phyloP scores from a whole-genome alignment of 2,888 invertebrate species.

The Acleris literana region DNA sequence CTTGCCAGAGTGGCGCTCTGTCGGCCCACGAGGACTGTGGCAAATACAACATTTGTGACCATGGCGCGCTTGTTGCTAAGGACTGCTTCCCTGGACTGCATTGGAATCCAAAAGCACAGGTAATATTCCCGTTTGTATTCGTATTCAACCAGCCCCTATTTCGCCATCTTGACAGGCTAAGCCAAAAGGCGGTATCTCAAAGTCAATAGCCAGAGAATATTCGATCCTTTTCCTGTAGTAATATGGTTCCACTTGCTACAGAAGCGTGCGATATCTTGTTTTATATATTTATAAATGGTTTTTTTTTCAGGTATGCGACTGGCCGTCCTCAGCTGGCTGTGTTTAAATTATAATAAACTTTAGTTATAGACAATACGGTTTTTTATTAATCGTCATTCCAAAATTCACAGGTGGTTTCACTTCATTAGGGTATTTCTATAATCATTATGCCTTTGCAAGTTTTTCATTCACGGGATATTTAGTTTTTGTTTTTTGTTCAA shows the following conservation, averaged over 20 bases:
- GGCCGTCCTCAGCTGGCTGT: conserved; percentile 27
- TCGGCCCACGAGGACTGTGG: conserved; percentile 31
- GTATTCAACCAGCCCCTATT: no score
- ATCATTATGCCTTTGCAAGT: no score
- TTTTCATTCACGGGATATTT: no score
- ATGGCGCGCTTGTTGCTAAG: conserved; percentile 38
- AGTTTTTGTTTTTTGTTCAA: no score
- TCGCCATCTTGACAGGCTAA: no score
- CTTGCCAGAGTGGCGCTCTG: conserved; percentile 33
- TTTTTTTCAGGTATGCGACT: conserved; percentile 33
- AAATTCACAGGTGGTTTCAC: no score
- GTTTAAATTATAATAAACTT: background rate
- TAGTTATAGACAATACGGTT: background rate
- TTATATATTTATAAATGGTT: background rate
- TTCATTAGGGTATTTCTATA: no score
- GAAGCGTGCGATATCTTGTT: no score
- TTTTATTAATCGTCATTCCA: background rate
- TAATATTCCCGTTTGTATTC: conserved; percentile 14
- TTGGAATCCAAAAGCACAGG: conserved; percentile 42
- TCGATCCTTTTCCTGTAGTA: no score
- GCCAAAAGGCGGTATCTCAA: no score
- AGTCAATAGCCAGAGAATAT: no score
- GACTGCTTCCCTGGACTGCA: conserved; percentile 46
- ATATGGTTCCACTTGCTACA: background rate
- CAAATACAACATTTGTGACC: conserved; percentile 43